These are phyloP conservation scores for Erebia ligea DNA, from an alignment of 2,888 invertebrate species.

Conservation along the genomic window DNA sequence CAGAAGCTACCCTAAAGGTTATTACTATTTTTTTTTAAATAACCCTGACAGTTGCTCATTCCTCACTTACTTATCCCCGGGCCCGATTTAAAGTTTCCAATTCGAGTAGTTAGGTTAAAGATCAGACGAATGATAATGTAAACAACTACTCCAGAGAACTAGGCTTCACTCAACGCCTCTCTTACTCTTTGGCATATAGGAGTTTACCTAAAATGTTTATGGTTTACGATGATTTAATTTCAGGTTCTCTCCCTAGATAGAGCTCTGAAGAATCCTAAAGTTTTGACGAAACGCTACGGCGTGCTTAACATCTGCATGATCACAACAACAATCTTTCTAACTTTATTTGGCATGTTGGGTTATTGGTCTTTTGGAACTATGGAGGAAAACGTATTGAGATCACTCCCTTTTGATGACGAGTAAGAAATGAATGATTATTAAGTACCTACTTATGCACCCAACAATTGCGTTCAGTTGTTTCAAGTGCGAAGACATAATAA, in stretches of 20 bases:
- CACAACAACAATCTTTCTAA: slow-evolving; percentile 46
- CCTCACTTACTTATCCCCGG: too few relatives aligned
- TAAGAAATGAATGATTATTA: slow-evolving; percentile 41
- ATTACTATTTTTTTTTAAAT: too few relatives aligned
- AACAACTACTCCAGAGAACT: too few relatives aligned
- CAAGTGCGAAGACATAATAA: not conserved
- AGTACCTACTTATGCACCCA: not conserved
- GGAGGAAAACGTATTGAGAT: slow-evolving; percentile 62
- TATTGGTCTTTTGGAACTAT: slow-evolving; percentile 60
- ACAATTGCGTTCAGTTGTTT: too few relatives aligned
- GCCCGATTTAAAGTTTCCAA: too few relatives aligned
- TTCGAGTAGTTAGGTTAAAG: too few relatives aligned
- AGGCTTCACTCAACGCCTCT: too few relatives aligned
- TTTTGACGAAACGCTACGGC: slow-evolving; percentile 50
- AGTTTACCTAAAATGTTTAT: not conserved
- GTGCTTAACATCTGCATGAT: slow-evolving; percentile 52
- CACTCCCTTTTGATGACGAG: slow-evolving; percentile 58
- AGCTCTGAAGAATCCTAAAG: slow-evolving; percentile 48
- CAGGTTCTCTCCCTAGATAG: slow-evolving; percentile 57
- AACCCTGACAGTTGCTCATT: too few relatives aligned
- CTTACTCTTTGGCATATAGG: too few relatives aligned
- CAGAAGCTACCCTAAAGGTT: too few relatives aligned
- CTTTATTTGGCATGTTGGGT: slow-evolving; percentile 53
- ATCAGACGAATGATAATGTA: too few relatives aligned
- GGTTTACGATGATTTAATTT: not conserved